A percentile compares a stretch with the other conserved stretches of the same genome.
Conservation (phyloP, 2,888 invertebrate genomes). For the Tromatobia lineatoria region DNA sequence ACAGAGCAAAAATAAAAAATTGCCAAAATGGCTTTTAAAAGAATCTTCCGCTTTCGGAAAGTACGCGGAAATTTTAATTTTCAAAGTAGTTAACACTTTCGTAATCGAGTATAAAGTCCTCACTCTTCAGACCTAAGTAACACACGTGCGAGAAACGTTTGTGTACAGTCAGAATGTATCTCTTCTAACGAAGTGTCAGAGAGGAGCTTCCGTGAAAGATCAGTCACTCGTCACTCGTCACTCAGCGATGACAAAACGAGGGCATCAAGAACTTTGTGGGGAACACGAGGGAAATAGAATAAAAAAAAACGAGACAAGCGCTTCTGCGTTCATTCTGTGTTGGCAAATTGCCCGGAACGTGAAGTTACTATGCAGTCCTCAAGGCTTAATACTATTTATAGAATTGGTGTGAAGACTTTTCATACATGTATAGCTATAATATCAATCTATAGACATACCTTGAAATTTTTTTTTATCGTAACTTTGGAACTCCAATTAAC, state of each 20-base stretch:
- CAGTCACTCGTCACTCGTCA: constrained; percentile 24
- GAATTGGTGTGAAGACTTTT: constrained; percentile 22
- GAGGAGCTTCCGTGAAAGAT: constrained; percentile 3
- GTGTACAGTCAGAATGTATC: constrained; percentile 5
- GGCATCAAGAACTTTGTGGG: background rate
- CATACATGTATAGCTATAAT: background rate
- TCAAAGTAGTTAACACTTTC: background rate
- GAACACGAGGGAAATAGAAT: background rate
- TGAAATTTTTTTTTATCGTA: constrained; percentile 2
- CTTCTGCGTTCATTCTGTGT: constrained; percentile 13
- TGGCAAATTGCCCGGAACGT: constrained; percentile 41
- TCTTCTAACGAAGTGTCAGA: background rate
- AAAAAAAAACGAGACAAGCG: background rate
- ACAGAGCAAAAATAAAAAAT: too few species aligned
- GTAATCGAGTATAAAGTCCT: background rate
- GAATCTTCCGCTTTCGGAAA: background rate
- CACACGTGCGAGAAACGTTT: constrained; percentile 11
- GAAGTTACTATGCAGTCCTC: constrained; percentile 37
- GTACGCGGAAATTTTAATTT: too few species aligned
- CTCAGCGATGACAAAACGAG: background rate
- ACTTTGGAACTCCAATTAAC: too few species aligned
- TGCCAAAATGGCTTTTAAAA: too few species aligned
- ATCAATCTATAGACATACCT: background rate
- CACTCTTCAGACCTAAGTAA: background rate
- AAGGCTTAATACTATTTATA: constrained; percentile 39